These are phyloP conservation scores for Pygmarrhopalites habei DNA, from an alignment of 1,140 invertebrate genomes.

Conservation along the genomic window DNA sequence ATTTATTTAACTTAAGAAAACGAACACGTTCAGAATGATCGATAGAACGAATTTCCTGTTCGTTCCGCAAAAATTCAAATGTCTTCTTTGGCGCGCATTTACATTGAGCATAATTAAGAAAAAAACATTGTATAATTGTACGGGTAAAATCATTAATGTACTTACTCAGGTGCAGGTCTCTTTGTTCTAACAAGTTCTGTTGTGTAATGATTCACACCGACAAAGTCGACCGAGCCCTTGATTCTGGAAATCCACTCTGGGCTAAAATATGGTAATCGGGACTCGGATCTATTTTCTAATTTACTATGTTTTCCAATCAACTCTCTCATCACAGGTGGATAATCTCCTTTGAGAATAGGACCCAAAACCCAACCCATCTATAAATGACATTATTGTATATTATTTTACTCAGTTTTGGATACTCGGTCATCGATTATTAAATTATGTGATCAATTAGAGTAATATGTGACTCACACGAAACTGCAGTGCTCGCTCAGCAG, in stretches of 20 bases:
- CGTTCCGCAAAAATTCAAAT: too few relatives aligned
- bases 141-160: too few relatives aligned
- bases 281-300: conserved; percentile 18
- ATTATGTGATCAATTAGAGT: too few relatives aligned
- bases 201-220: conserved; percentile 31
- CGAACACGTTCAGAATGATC: too few relatives aligned
- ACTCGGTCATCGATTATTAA: too few relatives aligned
- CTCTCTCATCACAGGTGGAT: conserved; percentile 41
- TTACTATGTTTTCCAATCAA: conserved; percentile 26
- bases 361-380: conserved; percentile 26
- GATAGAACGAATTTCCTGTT: too few relatives aligned
- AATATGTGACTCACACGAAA: conserved; percentile 20
- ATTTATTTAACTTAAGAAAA: too few relatives aligned
- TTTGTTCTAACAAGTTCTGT: conserved; percentile 21
- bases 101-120: too few relatives aligned
- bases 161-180: not conserved
- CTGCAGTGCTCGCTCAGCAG: conserved; percentile 22
- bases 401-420: too few relatives aligned
- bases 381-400: too few relatives aligned
- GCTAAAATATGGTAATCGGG: conserved; percentile 34
- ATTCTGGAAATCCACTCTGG: conserved; percentile 45
- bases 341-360: conserved; percentile 37
- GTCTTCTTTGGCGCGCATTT: too few relatives aligned
- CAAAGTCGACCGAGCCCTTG: conserved; percentile 43
- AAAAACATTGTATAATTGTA: too few relatives aligned